Conservation (phyloP, 1,140 invertebrate species). For the Pachyrhynchus sulphureomaculatus region DNA sequence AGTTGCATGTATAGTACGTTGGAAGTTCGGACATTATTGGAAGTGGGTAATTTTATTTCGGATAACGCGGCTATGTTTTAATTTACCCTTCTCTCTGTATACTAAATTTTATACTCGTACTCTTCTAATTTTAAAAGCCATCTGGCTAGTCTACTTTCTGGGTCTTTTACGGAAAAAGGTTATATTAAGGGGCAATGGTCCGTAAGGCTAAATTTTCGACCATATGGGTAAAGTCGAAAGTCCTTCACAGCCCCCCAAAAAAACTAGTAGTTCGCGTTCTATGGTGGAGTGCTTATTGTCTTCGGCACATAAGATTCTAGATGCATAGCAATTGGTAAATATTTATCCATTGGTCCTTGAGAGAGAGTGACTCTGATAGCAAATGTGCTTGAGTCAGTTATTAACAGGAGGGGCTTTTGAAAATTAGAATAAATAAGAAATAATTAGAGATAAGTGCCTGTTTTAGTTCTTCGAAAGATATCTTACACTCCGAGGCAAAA, state of each 20-base stretch:
- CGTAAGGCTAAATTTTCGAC: conserved; percentile 15
- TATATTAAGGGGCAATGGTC: conserved; percentile 20
- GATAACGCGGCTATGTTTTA: conserved; percentile 27
- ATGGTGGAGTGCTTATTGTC: conserved; percentile 40
- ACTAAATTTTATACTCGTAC: conserved; percentile 21
- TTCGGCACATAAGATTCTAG: conserved; percentile 38
- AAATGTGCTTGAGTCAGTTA: conserved; percentile 45
- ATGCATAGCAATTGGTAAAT: conserved; percentile 38
- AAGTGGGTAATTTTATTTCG: conserved; percentile 29
- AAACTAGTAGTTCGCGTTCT: conserved; percentile 26
- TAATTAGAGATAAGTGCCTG: conserved; percentile 29
- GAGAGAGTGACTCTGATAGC: conserved; percentile 44
- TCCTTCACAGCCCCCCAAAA: conserved; percentile 34
- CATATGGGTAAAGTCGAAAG: neutral
- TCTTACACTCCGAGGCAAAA: no score
- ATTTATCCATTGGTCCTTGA: conserved; percentile 24
- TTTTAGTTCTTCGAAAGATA: conserved; percentile 36
- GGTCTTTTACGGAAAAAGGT: conserved; percentile 24
- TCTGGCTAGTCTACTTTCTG: conserved; percentile 15
- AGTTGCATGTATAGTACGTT: neutral
- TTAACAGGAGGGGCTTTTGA: conserved; percentile 42
- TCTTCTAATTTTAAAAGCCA: conserved; percentile 27
- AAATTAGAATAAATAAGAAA: conserved; percentile 44
- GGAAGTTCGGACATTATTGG: conserved; percentile 8
- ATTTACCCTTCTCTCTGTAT: conserved; percentile 15